These are phyloP conservation scores for Girardia tigrina DNA, from an alignment of 2,888 invertebrate species.

Conservation along the genomic window DNA sequence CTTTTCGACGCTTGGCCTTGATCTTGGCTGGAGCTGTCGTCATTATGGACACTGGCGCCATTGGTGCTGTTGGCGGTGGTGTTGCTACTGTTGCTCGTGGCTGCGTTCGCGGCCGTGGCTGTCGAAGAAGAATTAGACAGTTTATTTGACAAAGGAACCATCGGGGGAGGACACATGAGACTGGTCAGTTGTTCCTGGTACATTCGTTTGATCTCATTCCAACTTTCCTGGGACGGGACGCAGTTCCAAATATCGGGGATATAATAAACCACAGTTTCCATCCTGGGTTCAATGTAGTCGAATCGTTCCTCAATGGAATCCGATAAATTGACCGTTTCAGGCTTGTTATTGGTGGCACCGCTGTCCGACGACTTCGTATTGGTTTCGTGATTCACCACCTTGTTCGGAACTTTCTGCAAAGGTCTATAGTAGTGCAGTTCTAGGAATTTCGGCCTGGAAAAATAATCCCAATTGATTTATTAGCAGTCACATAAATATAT, in stretches of 20 bases:
- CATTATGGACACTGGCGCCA: too few relatives aligned
- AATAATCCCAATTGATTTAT: neutral
- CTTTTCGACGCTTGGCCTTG: neutral
- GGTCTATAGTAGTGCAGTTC: conserved; percentile 15
- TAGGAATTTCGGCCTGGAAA: conserved; percentile 10
- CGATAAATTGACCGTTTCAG: too few relatives aligned
- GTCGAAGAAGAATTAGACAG: neutral
- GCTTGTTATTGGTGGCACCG: too few relatives aligned
- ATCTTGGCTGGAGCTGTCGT: too few relatives aligned
- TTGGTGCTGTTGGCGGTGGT: too few relatives aligned
- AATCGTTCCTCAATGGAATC: conserved; percentile 19
- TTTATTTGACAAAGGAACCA: neutral
- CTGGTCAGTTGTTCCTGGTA: conserved; percentile 14
- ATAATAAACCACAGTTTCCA: neutral
- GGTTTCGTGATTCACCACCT: neutral
- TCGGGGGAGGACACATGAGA: neutral
- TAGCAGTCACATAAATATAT: neutral
- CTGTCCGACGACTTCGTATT: too few relatives aligned
- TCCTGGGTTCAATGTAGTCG: conserved; percentile 8
- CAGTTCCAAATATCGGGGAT: neutral
- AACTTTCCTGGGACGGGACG: neutral
- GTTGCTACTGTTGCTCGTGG: too few relatives aligned
- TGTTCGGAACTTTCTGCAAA: neutral
- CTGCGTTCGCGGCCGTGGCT: neutral
- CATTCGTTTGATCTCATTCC: conserved; percentile 8